A percentile compares a stretch with the other conserved stretches of the same genome.
Evolutionary conservation across 2,113 vertebrate genomes (phyloP).

Genomic region (Craseonycteris thonglongyai): DNA sequence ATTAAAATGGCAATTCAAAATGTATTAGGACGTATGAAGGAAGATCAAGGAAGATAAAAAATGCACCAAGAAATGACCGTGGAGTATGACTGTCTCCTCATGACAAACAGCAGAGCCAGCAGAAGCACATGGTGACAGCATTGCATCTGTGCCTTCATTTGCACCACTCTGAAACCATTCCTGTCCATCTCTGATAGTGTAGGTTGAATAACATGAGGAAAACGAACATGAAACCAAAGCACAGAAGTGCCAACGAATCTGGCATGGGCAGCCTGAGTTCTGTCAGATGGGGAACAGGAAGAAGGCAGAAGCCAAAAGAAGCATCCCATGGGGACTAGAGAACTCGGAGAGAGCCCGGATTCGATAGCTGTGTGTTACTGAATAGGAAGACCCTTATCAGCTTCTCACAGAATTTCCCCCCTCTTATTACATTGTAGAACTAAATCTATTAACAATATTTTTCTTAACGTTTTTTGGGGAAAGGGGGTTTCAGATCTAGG

Average conservation of each 20-base stretch:
- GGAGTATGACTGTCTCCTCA: neutral
- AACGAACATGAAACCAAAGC: constrained; percentile 28
- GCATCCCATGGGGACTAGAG: neutral
- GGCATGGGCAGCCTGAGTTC: neutral
- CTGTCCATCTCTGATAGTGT: constrained; percentile 15
- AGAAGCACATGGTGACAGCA: neutral
- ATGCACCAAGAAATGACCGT: neutral
- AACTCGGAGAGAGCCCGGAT: neutral
- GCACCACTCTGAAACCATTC: neutral
- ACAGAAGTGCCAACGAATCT: neutral
- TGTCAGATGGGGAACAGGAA: neutral
- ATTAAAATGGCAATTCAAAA: neutral
- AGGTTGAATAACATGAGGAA: constrained; percentile 21
- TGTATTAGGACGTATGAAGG: neutral
- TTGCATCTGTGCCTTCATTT: neutral
- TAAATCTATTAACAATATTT: neutral
- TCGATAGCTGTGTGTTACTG: neutral
- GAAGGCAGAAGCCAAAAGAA: neutral
- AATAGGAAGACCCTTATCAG: constrained; percentile 27
- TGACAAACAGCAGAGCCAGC: neutral
- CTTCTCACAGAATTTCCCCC: neutral
- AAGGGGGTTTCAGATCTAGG: too few relatives aligned
- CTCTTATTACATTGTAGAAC: neutral
- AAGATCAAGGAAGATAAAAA: neutral
- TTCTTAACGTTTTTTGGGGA: neutral